phyloP scores from a whole-genome alignment of 2,113 vertebrate genomes.

The Procavia capensis region DNA sequence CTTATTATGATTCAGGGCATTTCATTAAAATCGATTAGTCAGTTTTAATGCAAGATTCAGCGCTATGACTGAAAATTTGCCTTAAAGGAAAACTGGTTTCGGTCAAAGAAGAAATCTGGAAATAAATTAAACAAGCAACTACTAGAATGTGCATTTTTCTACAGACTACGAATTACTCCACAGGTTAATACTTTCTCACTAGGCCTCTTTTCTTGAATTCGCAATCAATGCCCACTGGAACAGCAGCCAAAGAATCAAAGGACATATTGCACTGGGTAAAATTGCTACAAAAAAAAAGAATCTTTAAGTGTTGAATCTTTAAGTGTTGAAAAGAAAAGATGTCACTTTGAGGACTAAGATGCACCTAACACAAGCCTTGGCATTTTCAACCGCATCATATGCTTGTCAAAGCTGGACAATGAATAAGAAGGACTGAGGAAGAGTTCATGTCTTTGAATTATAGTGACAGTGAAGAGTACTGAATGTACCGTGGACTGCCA shows the following conservation, averaged over 20 bases:
- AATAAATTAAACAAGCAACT: slow-evolving; percentile 74
- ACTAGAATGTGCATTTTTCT: slow-evolving; percentile 54
- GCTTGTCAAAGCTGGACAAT: not conserved
- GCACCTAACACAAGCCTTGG: not conserved
- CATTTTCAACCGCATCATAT: not conserved
- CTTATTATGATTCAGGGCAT: slow-evolving; percentile 73
- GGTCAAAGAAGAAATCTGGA: slow-evolving; percentile 75
- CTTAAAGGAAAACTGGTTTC: slow-evolving; percentile 81
- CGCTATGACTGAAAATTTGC: slow-evolving; percentile 77
- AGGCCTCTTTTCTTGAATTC: not conserved
- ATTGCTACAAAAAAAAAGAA: not conserved
- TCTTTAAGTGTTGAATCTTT: not conserved
- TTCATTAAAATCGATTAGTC: slow-evolving; percentile 84
- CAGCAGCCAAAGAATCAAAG: not conserved
- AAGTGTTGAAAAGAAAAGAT: not conserved
- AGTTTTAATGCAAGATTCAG: slow-evolving; percentile 78
- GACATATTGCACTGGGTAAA: not conserved
- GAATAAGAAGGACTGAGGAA: not conserved
- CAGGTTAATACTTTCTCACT: slow-evolving; percentile 46
- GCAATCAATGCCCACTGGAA: not conserved
- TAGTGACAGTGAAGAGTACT: too few relatives aligned
- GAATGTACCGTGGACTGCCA: too few relatives aligned
- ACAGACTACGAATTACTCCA: slow-evolving; percentile 39
- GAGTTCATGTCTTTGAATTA: not conserved
- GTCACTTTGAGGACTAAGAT: not conserved